These are phyloP conservation scores for Trinectes maculatus DNA, from an alignment of 2,113 vertebrate genomes.

Conservation along the genomic window DNA sequence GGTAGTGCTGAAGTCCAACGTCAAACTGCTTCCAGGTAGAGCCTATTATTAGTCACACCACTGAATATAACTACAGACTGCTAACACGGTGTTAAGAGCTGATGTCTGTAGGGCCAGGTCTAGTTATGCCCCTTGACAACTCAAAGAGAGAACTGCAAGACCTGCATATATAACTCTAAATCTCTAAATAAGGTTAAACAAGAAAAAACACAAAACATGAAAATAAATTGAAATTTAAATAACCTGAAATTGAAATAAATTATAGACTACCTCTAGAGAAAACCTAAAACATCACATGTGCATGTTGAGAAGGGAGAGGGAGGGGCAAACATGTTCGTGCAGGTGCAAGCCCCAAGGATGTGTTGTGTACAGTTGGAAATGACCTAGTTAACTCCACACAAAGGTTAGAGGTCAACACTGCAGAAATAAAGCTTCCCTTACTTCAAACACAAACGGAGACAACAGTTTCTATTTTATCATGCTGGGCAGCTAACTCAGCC, in stretches of 20 bases:
- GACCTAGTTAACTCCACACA: constrained; percentile 48
- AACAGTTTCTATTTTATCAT: constrained; percentile 41
- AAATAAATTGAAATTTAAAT: too few relatives aligned
- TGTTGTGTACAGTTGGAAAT: constrained; percentile 41
- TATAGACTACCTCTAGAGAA: background rate
- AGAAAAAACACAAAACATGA: background rate
- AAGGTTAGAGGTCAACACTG: constrained; percentile 52
- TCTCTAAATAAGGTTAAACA: background rate
- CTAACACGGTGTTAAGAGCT: constrained; percentile 66
- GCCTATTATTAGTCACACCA: constrained; percentile 73
- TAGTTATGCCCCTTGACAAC: constrained; percentile 26
- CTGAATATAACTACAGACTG: constrained; percentile 68
- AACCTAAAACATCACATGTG: constrained; percentile 12
- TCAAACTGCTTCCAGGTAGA: constrained; percentile 74
- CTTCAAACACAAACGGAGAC: constrained; percentile 3
- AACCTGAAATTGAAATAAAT: too few relatives aligned
- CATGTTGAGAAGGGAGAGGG: background rate
- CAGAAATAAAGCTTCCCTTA: constrained; percentile 35
- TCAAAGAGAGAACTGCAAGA: background rate
- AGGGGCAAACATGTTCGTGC: constrained; percentile 10
- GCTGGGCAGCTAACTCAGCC: constrained; percentile 20
- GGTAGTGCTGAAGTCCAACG: constrained; percentile 52
- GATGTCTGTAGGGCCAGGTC: constrained; percentile 52
- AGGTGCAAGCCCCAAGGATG: constrained; percentile 51
- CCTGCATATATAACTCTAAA: background rate